phyloP scores from a whole-genome alignment of 2,113 vertebrate species.

The Gambusia holbrooki region DNA sequence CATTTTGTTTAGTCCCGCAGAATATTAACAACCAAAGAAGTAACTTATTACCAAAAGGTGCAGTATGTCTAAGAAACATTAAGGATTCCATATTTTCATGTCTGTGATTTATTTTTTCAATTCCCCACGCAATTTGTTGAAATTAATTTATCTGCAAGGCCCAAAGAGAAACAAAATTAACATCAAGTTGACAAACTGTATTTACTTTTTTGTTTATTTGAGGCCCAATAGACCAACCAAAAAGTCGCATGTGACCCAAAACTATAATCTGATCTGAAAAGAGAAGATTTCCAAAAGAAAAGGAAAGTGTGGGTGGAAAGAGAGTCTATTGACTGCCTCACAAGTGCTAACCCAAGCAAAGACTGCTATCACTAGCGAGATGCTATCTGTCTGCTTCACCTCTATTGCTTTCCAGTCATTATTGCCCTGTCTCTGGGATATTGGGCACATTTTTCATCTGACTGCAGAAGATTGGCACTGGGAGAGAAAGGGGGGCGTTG shows the following conservation, averaged over 20 bases:
- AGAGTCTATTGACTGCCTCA: slow-evolving; percentile 35
- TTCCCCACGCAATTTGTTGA: no score
- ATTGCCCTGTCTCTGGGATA: slow-evolving; percentile 73
- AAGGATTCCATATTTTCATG: no score
- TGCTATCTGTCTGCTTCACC: slow-evolving; percentile 75
- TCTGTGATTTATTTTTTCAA: background rate
- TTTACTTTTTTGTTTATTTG: background rate
- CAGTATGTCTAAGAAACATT: no score
- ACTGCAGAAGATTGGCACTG: slow-evolving; percentile 69
- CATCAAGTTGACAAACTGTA: no score
- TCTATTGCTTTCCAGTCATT: slow-evolving; percentile 76
- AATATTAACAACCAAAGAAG: no score
- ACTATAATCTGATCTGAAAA: background rate
- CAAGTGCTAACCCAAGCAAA: slow-evolving; percentile 76
- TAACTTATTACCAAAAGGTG: no score
- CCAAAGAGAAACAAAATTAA: background rate
- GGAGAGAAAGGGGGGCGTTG: slow-evolving; percentile 32
- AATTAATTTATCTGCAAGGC: background rate
- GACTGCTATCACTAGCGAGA: slow-evolving; percentile 65
- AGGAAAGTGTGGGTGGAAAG: background rate
- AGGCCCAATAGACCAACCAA: background rate
- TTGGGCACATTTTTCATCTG: slow-evolving; percentile 77
- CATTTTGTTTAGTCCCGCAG: no score
- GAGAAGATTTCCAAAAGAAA: background rate
- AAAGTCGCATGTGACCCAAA: background rate